Base-by-base conservation (phyloP, 1,140 invertebrate species). In the Argopecten irradians region DNA sequence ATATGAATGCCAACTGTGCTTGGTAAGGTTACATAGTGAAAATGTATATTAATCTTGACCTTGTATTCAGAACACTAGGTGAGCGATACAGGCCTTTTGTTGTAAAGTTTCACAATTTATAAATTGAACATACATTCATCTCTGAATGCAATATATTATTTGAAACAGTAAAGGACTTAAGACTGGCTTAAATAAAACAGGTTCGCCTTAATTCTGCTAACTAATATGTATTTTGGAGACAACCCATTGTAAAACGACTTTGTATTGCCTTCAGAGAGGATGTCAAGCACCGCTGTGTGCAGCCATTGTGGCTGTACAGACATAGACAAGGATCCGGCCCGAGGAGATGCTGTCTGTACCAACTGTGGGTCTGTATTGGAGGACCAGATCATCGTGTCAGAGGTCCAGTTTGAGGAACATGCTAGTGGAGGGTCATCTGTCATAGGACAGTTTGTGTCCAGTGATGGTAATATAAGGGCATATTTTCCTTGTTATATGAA, bases 281-380 rank as follows among this genome's bases (percentile, higher is more conserved):
- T 95, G 94, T 94, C 95, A 1, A 93, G 90, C 84, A 91, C 87
- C 85, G 90, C 91, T 22, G 95, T 95, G 93, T 99, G 99, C 96
- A 97, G 97, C 93, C 97, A 98, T 92, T 99, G 99, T 96, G 98
- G 98, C 11, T 98, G 98, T 86, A 98, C 97, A n/a, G 98, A 99
- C 83, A 98, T 99, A 88, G 98, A 99, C 95, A 97, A 97, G 86
- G 98, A 99, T 96, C 97, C 98, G 92, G 97, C 97, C 43, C 96
- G 98, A 93, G 99, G 98, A 83, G 98, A 99, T 97, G 98, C 98
- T 55, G 98, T 99, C 0, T 99, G 99, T 96, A 99, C 98, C 41
- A 97, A 97, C 92, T 99, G 99, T 96, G 99, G 99, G 82, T 97
- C 98, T 41, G 99, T 99, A 2, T 95, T 99, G 3, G 99, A 99